Conservation (phyloP, 30 jellyfish, hydroid and myxozoan species). For the Catostylus mosaicus region DNA sequence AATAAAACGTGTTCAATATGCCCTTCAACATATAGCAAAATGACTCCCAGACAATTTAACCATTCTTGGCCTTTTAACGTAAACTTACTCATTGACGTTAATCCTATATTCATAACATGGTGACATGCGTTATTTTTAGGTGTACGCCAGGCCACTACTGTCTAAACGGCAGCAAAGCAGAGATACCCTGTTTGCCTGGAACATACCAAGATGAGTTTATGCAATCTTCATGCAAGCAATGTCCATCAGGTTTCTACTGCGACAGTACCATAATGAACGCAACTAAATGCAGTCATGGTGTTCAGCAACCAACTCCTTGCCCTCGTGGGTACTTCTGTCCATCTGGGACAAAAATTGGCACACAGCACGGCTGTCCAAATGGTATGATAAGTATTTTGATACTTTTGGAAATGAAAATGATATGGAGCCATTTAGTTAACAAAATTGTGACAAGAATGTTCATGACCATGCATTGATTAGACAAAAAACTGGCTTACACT, state of each 20-base stretch:
- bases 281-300: constrained; percentile 78
- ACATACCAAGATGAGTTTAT: constrained; percentile 84
- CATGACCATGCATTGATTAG: no score
- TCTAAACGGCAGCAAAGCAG: constrained; percentile 84
- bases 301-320: constrained; percentile 75
- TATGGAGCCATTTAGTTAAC: no score
- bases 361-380: constrained; percentile 78
- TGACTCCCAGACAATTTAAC: no score
- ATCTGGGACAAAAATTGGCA: constrained; percentile 72
- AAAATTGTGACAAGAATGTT: no score
- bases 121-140: constrained; percentile 19
- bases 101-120: no score
- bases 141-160: constrained; percentile 97
- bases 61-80: no score
- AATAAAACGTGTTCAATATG: no score
- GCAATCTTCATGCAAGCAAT: constrained; percentile 62
- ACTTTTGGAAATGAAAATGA: neutral
- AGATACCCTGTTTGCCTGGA: constrained; percentile 89
- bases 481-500: no score
- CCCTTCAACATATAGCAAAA: no score
- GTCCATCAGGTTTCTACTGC: constrained; percentile 90
- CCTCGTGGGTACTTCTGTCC: constrained; percentile 95
- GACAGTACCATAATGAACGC: constrained; percentile 79
- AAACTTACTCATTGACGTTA: no score
- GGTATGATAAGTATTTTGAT: constrained; percentile 30